Evolutionary conservation across 2,113 vertebrate species (phyloP), one percentile per base, ranked within the genome.

Genomic region (Corydoras sp.): DNA sequence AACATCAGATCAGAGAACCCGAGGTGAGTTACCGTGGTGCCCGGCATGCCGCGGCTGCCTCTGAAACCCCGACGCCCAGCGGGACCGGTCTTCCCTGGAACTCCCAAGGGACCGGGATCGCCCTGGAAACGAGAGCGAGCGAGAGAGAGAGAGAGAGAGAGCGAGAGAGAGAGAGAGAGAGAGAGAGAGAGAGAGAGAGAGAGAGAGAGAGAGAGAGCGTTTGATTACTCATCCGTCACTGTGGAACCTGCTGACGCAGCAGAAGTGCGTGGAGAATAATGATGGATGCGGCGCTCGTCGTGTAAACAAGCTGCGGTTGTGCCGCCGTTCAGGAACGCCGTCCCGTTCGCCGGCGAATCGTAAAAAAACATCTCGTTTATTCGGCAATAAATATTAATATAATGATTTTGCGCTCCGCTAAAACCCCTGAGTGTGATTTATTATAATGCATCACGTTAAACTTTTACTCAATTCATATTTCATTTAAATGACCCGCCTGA

Each of bases 61-160:
- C 91, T 88, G 70, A 95, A 92, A 58, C 95, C 95, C 53, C 81
- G 87, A n/a, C 84, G 81, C 50, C 95, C 95, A 10, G 86, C 75
- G 32, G 94, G 90, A 2, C 94, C 95, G 62, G 83, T 92, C 83
- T 95, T 95, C 1, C 95, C 94, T 0, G 81, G 48, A 30, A 83
- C 71, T 29, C 95, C 95, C 0, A 74, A 10, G 0, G 92, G 91
- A 3, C 95, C 95, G 7, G 88, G 88, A 58, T 97, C 93, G 58
- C 95, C 95, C 95, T 97, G 77, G 59, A 73, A 81, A 78, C 56
- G 73, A 84, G 64, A 5, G n/a, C 6, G 3, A 56, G 13, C 1
- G 6, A 56, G 54, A 4, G 80, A 75, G 63, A 74, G n/a, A 79
- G 10, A 76, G n/a, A 56, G n/a, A 56, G 13, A 56, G 14, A 5